These are phyloP conservation scores for Augochlorella aurata DNA, from an alignment of 2,888 invertebrate genomes.

Conservation along the genomic window DNA sequence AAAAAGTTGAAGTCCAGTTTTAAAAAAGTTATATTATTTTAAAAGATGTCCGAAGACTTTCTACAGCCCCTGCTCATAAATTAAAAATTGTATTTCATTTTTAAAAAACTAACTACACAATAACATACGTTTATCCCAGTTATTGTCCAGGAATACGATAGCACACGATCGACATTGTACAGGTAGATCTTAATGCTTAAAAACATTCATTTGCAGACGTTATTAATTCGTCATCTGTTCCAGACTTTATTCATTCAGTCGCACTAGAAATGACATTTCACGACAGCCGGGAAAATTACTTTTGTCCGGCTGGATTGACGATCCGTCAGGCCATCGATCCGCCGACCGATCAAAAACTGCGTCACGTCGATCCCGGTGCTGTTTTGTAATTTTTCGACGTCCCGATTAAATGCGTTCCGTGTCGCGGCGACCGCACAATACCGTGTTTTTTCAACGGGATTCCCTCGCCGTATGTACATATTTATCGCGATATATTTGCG, in stretches of 20 bases:
- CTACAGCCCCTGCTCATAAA: too few relatives aligned
- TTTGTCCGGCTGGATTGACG: not conserved
- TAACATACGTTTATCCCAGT: too few relatives aligned
- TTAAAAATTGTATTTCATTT: too few relatives aligned
- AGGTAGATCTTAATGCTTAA: too few relatives aligned
- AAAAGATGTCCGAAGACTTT: too few relatives aligned
- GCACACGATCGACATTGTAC: too few relatives aligned
- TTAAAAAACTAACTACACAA: too few relatives aligned
- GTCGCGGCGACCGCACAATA: not conserved
- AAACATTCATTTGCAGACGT: too few relatives aligned
- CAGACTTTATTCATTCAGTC: not conserved
- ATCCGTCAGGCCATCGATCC: constrained; percentile 3
- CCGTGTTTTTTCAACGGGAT: constrained; percentile 2
- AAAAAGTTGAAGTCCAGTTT: too few relatives aligned
- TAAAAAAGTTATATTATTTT: too few relatives aligned
- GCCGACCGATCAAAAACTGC: not conserved
- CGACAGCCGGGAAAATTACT: not conserved
- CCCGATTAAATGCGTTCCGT: not conserved
- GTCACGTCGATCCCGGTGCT: constrained; percentile 4
- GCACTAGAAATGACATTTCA: not conserved
- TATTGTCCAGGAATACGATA: too few relatives aligned
- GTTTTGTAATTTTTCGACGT: constrained; percentile 16
- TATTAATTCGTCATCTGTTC: not conserved
- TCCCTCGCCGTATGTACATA: not conserved
- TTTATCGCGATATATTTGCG: not conserved